Evolutionary conservation across 2,113 vertebrate genomes (phyloP), one percentile per base, ranked within the genome.

Genomic region (Entomyzon cyanotis): DNA sequence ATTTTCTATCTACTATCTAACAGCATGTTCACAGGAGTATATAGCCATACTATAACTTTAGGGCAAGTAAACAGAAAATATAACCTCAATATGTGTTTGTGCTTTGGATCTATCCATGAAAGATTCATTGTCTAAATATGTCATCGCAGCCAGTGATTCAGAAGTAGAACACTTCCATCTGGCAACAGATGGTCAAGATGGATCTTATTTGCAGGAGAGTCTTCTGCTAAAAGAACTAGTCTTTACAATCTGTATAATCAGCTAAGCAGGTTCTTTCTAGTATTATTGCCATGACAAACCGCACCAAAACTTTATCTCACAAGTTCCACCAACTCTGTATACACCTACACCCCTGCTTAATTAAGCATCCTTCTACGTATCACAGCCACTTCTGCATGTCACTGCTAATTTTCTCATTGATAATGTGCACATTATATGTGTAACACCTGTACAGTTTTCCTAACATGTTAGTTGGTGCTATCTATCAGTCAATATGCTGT

Each of bases 91-190:
- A 35, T 47, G 63, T 82, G 46, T 67, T 91, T 91, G 73, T 76
- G 33, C 55, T 63, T 81, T 42, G 50, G 68, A 69, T 69, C 65
- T 69, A 76, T 27, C 55, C 39, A 70, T 55, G 50, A 84, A 88
- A 93, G 70, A 90, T 74, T 91, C 47, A 70, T 92, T 94, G 93
- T 88, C 84, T 92, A 95, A 95, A 70, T 77, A 77, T 85, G 87
- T n/a, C 71, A 59, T 33, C 79, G 79, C 55, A 97, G 82, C 50
- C 93, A 88, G 56, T 63, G 82, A 95, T 92, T 96, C 94, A 95
- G 75, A 95, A 91, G 79, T 67, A 90, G 90, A 96, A 91, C 75
- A 80, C 59, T 93, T 96, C 82, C 81, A 91, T 88, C 90, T 89
- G 71, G 62, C 30, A 81, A 95, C 86, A 94, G 95, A 95, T 93